Base-by-base conservation (phyloP, 2,888 invertebrate genomes). In the Pammene fasciana region DNA sequence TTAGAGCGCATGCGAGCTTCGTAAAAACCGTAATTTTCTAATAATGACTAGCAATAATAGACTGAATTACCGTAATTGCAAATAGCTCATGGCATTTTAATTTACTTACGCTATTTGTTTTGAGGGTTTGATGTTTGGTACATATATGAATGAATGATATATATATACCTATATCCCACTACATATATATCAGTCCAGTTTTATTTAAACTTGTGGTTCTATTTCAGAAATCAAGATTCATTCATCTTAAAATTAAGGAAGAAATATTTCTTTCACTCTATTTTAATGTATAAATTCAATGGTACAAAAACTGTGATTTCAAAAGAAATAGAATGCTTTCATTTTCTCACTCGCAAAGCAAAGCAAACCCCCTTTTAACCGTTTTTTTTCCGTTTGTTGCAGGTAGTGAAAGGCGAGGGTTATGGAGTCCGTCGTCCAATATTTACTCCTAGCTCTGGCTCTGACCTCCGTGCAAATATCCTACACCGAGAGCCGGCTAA, bases 391-490 rank as follows among this genome's bases (percentile, higher is more conserved):
- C 86, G 76, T 82, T 90, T 88, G 86, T 92, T 92, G 72, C 90
- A 92, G 92, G 82, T 84, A 76, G 77, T 81, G 76, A 81, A 75
- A 80, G 78, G 77, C 74, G 74, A 79, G 78, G 79, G 80, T 81
- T 82, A 92, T 92, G 92, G 86, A 90, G 87, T 86, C 87, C 78
- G 84, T 86, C 82, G 82, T 90, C 78, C 86, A 92, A 89, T 92
- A 91, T 92, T 92, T 92, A 85, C 90, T 92, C 78, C 80, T 92
- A 79, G 88, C 90, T 86, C 86, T 92, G 75, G 90, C 88, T 78
- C 86, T 92, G 88, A 89, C 91, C 86, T 90, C 88, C 78, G 87
- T 89, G 85, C 92, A 92, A 90, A 92, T 92, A 92, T 90, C 92
- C 79, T 88, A 86, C 84, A 89, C 91, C 77, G 92, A 92, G 82